Base-by-base conservation (phyloP, 2,797 vertebrate genomes). In the Sparidentex hasta region DNA sequence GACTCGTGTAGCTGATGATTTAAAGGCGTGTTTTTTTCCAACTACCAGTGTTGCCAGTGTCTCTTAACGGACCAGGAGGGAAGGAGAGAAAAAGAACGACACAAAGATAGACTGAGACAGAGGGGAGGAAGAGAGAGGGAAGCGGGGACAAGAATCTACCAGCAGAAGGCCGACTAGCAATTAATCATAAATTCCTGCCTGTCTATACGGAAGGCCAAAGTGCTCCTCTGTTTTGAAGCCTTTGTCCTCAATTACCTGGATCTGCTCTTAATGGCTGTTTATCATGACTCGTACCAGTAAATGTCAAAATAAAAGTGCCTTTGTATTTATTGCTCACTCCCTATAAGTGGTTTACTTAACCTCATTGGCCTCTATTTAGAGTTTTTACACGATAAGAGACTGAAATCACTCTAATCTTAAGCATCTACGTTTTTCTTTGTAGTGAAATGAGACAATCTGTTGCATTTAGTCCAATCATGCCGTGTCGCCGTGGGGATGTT, bases 151-250 rank as follows among this genome's bases (percentile, higher is more conserved):
- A 84, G 91, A 93, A 93, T 91, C 81, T 92, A 92, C 90, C 90
- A 80, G 90, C 65, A 85, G 79, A 86, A 86, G 81, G 86, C 77
- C 81, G 74, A 80, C 75, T 43, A 61, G 83, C 86, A 81, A 94
- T 95, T 93, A 93, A 94, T 95, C 94, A 94, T 90, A 82, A 89
- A 95, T 95, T 94, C 95, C 93, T 93, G 63, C 55, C 75, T 93
- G 93, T 94, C 93, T 90, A 86, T 91, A 83, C 86, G 80, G 64
- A 80, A 89, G 81, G 85, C 86, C 90, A 90, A 89, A 94, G 93
- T 92, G 88, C 92, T 89, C 54, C 67, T 83, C 78, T 89, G 90
- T 91, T 94, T 91, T 89, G 86, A 92, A 93, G 81, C 71, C 65
- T 93, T 90, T 83, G 76, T 87, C 76, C 78, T 78, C 87, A 92